These are phyloP conservation scores for Sinella curviseta DNA, from an alignment of 1,140 invertebrate species.

Conservation along the genomic window DNA sequence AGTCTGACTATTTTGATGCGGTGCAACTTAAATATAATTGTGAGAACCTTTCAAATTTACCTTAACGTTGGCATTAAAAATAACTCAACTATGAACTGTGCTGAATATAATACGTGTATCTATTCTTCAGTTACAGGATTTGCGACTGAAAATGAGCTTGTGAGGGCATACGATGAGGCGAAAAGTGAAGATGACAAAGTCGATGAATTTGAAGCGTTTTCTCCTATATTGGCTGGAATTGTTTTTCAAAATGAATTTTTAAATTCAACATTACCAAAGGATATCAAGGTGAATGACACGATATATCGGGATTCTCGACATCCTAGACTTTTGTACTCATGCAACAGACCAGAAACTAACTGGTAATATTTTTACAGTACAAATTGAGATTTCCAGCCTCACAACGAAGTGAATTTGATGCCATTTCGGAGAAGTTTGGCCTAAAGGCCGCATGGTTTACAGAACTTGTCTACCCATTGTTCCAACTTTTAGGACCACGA, in stretches of 20 bases:
- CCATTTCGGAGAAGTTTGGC: constrained; percentile 52
- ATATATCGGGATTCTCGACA: background rate
- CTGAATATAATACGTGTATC: background rate
- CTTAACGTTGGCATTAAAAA: background rate
- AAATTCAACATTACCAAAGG: constrained; percentile 14
- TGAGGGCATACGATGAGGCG: constrained; percentile 25
- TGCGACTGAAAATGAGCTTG: constrained; percentile 31
- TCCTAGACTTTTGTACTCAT: too few species aligned
- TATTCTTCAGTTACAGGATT: constrained; percentile 33
- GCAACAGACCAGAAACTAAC: background rate
- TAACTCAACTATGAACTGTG: background rate
- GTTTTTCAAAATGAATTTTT: constrained; percentile 35
- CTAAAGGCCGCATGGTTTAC: constrained; percentile 63
- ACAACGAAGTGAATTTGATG: constrained; percentile 57
- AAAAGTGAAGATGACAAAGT: background rate
- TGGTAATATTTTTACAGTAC: constrained; percentile 55
- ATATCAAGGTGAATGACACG: constrained; percentile 31
- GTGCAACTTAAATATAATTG: constrained; percentile 32
- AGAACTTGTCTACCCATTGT: constrained; percentile 66
- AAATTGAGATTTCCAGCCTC: constrained; percentile 65
- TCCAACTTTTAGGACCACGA: constrained; percentile 67
- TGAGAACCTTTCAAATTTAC: constrained; percentile 23
- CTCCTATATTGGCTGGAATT: constrained; percentile 39
- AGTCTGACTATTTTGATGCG: constrained; percentile 21
- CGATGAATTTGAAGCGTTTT: constrained; percentile 5